Percentiles rank a stretch among this genome's conserved stretches.
Evolutionary conservation across 2,113 vertebrate genomes (phyloP).

Genomic region (Microcebus murinus): DNA sequence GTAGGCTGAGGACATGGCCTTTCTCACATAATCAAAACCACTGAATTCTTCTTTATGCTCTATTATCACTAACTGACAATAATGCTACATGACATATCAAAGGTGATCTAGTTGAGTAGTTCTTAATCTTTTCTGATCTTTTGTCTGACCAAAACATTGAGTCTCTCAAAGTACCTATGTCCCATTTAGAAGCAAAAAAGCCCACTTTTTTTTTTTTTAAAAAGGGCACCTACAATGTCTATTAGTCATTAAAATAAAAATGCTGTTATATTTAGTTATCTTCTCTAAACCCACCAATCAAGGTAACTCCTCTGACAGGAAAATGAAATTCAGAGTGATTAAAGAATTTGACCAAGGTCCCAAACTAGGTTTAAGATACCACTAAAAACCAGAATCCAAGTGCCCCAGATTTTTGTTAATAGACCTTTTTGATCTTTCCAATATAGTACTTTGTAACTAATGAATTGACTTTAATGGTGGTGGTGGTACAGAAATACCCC

Average conservation of each 20-base stretch:
- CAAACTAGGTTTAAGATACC: background rate
- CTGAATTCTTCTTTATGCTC: background rate
- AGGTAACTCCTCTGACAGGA: background rate
- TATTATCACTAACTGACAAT: background rate
- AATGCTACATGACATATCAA: background rate
- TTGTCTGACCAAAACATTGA: background rate
- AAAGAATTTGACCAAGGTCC: background rate
- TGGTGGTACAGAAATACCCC: background rate
- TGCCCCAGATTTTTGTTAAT: background rate
- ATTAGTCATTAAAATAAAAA: background rate
- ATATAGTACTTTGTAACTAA: background rate
- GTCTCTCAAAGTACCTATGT: background rate
- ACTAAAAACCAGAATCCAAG: constrained; percentile 25
- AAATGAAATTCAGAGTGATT: constrained; percentile 24
- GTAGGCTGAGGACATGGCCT: background rate
- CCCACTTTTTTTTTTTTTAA: background rate
- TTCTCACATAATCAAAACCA: background rate
- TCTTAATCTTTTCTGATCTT: background rate
- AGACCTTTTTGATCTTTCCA: constrained; percentile 42
- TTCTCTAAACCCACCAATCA: background rate
- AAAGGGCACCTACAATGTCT: background rate
- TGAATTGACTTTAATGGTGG: background rate
- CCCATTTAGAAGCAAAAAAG: constrained; percentile 20
- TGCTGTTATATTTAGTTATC: background rate
- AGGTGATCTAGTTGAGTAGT: background rate